Conservation (phyloP, 2,888 invertebrate genomes). For the Notocelia uddmanniana region DNA sequence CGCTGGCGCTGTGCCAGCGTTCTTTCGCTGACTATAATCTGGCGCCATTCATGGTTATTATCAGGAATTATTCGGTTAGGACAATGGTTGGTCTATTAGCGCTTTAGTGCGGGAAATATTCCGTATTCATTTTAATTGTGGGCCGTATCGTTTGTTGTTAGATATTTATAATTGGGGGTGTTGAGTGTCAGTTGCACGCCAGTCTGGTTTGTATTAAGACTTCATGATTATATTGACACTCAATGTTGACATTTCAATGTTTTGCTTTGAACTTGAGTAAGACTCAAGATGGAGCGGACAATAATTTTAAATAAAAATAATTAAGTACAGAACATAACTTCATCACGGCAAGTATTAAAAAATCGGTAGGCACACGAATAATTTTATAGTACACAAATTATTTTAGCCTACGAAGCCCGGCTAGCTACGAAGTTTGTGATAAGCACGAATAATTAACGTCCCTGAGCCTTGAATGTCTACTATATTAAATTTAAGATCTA, state of each 20-base stretch:
- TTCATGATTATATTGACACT: conserved; percentile 10
- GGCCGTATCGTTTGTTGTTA: conserved; percentile 25
- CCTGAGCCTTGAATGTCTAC: no score
- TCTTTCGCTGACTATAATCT: conserved; percentile 6
- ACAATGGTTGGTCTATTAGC: conserved; percentile 42
- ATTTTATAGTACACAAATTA: no score
- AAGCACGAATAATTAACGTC: no score
- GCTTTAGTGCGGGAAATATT: conserved; percentile 33
- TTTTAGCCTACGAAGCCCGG: no score
- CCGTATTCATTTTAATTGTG: conserved; percentile 34
- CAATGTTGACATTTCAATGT: not conserved
- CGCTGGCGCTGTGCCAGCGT: conserved; percentile 10
- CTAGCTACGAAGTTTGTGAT: no score
- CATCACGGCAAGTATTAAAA: no score
- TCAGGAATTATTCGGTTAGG: conserved; percentile 26
- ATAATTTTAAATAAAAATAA: not conserved
- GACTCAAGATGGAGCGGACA: no score
- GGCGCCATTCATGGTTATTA: conserved; percentile 11
- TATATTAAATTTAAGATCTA: no score
- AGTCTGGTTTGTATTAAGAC: not conserved
- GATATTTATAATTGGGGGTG: conserved; percentile 24
- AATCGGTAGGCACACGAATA: no score
- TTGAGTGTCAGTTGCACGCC: conserved; percentile 20
- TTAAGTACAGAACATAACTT: no score
- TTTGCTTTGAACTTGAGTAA: not conserved